phyloP scores from a whole-genome alignment of 2,113 vertebrate genomes.

The Arvicanthis niloticus region DNA sequence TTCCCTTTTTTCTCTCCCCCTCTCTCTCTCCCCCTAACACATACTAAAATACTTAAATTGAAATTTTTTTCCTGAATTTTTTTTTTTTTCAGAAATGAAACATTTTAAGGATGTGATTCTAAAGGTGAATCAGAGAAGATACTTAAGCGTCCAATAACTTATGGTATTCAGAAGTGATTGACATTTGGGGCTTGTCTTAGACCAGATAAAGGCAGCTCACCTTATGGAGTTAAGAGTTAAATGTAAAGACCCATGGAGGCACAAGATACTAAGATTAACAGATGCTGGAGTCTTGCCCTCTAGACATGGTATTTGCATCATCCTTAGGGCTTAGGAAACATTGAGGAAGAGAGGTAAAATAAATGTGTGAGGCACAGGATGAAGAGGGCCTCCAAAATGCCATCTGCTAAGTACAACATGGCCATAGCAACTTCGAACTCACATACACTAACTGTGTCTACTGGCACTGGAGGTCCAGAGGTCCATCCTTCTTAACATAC shows the following conservation, averaged over 20 bases:
- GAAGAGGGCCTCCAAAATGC: background rate
- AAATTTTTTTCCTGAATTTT: background rate
- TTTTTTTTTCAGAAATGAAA: constrained; percentile 9
- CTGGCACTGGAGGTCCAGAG: background rate
- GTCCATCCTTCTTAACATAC: background rate
- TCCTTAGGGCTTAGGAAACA: background rate
- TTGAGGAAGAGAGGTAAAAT: background rate
- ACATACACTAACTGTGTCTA: too few relatives aligned
- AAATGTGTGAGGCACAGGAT: background rate
- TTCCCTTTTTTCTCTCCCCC: background rate
- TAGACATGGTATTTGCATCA: background rate
- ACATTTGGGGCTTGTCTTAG: background rate
- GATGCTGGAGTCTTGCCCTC: background rate
- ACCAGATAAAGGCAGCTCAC: background rate
- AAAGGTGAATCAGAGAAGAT: constrained; percentile 43
- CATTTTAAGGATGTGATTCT: constrained; percentile 18
- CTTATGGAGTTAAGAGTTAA: background rate
- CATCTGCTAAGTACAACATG: background rate
- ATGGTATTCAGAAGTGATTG: background rate
- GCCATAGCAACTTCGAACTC: background rate
- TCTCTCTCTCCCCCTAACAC: background rate
- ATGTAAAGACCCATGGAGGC: background rate
- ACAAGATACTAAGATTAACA: background rate
- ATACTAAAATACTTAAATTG: background rate
- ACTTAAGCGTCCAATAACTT: constrained; percentile 39